phyloP scores from a whole-genome alignment of 2,797 vertebrate genomes.

The Margarornis squamiger region DNA sequence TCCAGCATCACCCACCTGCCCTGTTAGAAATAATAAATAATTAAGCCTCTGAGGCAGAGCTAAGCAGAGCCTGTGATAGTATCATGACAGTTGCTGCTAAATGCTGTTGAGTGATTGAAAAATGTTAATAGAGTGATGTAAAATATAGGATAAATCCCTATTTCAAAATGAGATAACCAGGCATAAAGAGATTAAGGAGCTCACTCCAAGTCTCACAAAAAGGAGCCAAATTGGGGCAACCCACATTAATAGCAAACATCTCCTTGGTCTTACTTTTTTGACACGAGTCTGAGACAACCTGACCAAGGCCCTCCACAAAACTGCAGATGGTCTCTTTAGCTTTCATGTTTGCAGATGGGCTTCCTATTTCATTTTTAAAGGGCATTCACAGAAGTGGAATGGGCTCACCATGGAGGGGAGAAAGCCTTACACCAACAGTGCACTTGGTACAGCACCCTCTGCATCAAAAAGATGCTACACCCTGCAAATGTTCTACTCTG shows the following conservation, averaged over 20 bases:
- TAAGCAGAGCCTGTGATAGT: constrained; percentile 15
- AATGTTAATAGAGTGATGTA: constrained; percentile 12
- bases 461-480: background rate
- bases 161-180: background rate
- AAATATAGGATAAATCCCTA: background rate
- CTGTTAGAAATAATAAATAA: constrained; percentile 60
- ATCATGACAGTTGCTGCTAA: constrained; percentile 46
- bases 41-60: constrained; percentile 59
- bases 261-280: background rate
- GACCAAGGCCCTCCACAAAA: background rate
- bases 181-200: background rate
- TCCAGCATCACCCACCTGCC: constrained; percentile 44
- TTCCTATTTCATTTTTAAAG: constrained; percentile 34
- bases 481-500: background rate
- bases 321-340: background rate
- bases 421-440: background rate
- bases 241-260: background rate
- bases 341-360: background rate
- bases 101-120: constrained; percentile 48
- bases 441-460: background rate
- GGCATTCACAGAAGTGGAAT: background rate
- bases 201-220: background rate
- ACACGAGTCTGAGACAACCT: background rate
- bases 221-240: background rate
- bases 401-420: background rate